Evolutionary conservation across 1,140 invertebrate species (phyloP).

Genomic region (Aphis gossypii): DNA sequence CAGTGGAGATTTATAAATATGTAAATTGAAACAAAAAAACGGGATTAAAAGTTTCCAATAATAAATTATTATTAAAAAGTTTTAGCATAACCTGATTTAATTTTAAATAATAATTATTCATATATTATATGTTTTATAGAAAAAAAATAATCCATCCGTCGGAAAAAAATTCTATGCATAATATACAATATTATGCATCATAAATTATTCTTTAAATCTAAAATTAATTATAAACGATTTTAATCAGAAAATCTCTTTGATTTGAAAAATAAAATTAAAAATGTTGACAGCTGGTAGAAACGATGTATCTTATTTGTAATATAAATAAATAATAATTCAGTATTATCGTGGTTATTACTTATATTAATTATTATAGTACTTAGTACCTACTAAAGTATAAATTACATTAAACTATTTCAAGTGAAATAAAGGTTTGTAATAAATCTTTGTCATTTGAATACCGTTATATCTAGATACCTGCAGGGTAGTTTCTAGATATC

Average conservation of each 20-base stretch:
- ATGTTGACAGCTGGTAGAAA: background rate
- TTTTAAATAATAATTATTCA: background rate
- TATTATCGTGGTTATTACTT: background rate
- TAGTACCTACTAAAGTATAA: background rate
- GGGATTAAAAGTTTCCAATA: background rate
- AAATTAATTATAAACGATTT: background rate
- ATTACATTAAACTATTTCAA: background rate
- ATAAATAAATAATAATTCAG: background rate
- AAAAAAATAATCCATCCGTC: background rate
- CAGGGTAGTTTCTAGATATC: background rate
- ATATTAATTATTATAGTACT: background rate
- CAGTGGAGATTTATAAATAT: background rate
- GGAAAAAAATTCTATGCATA: background rate
- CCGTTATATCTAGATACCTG: background rate
- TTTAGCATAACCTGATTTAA: background rate
- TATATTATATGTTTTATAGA: background rate
- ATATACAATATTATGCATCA: too few relatives aligned
- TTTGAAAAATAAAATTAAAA: background rate
- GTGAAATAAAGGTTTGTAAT: background rate
- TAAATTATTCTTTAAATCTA: constrained; percentile 8
- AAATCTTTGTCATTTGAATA: background rate
- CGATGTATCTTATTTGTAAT: background rate
- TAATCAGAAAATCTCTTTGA: background rate
- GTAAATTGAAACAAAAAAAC: background rate
- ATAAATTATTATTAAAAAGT: background rate